Evolutionary conservation across 2,888 invertebrate species (phyloP).

Genomic region (Melanargia galathea): DNA sequence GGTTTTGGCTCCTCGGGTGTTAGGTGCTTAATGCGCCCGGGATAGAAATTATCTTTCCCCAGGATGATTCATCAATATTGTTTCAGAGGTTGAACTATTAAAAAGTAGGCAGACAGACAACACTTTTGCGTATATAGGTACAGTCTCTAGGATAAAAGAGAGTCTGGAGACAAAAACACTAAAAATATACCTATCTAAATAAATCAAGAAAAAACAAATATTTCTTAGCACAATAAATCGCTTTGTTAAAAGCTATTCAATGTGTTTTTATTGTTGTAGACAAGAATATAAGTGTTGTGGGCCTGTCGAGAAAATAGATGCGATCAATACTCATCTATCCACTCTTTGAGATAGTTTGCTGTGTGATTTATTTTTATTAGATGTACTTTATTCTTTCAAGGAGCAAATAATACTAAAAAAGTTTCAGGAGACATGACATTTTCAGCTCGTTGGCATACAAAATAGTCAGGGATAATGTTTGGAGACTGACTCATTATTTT

Average conservation of each 20-base stretch:
- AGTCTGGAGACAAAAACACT: too few relatives aligned
- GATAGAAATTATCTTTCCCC: too few relatives aligned
- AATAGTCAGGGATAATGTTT: neutral
- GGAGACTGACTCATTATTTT: neutral
- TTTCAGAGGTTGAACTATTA: too few relatives aligned
- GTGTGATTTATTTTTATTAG: conserved; percentile 43
- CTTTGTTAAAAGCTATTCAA: conserved; percentile 42
- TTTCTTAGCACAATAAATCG: conserved; percentile 32
- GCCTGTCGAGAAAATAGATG: conserved; percentile 50
- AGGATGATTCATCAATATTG: too few relatives aligned
- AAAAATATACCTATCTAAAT: too few relatives aligned
- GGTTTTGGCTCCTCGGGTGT: too few relatives aligned
- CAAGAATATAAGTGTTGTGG: conserved; percentile 58
- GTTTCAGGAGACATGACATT: neutral
- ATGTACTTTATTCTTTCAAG: neutral
- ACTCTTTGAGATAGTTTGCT: conserved; percentile 49
- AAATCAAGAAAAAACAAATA: conserved; percentile 3
- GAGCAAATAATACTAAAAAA: neutral
- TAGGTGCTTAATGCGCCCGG: too few relatives aligned
- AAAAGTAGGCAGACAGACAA: too few relatives aligned
- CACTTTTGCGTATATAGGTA: too few relatives aligned
- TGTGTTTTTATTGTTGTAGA: conserved; percentile 49
- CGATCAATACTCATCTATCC: conserved; percentile 48
- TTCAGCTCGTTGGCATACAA: too few relatives aligned
- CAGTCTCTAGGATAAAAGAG: too few relatives aligned